Evolutionary conservation across 1,140 invertebrate species (phyloP), one percentile per base, ranked within the genome.

Genomic region (Drosophila ironensis): DNA sequence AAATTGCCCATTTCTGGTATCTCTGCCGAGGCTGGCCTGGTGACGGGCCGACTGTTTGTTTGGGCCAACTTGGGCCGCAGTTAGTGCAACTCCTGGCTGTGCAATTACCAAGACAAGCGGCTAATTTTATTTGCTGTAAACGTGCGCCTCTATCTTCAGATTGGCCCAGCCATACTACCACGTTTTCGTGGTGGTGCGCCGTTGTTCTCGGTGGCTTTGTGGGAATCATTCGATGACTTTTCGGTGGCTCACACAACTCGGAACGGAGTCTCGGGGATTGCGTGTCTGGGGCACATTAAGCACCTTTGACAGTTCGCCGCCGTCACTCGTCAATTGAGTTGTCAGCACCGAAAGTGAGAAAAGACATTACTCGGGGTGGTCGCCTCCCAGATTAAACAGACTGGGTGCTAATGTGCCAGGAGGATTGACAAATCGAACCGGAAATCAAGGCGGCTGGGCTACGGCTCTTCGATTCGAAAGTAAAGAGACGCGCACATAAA

Each of bases 121-220:
- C 77, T 81, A 81, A 81, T 81, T 81, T 81, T 82, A 76, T 81
- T 81, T 81, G 77, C 76, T 76, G 72, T 61, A 76, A 82, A 81
- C 76, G 77, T 82, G 77, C 72, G 67, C 78, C 72, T 72, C 22
- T 38, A 51, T 74, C 73, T 50, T 25, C 9, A 42, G 47, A 37
- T 40, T 53, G 48, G 38, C 35, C 37, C 48, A 42, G 51, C 16
- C 22, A 46, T 54, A 30, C 37, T 56, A 35, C 35, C 54, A 6
- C 22, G 54, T 9, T 40, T 48, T 27, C 40, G n/a, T n/a, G n/a
- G n/a, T 19, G 47, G 35, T 46, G 4, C 11, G 11, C 14, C 46
- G 38, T 22, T 71, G 24, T 28, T 56, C 35, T 9, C 16, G 12
- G 12, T 12, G n/a, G 12, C 6, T 4, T 17, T 64, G 77, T 82